A percentile compares a stretch with the other conserved stretches of the same genome.
Evolutionary conservation across 1,140 invertebrate genomes (phyloP).

Genomic region (Drosophila setifemur): DNA sequence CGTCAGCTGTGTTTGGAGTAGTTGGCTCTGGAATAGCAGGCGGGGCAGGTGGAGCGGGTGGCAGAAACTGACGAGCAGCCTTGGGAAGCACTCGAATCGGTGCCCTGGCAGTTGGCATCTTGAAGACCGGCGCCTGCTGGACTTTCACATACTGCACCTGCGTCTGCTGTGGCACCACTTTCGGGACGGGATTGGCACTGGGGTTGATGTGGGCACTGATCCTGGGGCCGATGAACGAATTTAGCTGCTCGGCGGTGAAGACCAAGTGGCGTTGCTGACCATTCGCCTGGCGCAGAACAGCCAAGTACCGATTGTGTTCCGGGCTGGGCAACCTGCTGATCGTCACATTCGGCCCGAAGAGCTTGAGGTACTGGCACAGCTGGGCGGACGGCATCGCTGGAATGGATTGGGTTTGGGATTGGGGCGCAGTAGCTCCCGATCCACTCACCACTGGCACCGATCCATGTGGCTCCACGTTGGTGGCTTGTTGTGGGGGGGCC

Average conservation of each 20-base stretch:
- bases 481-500: neutral
- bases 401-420: too few species aligned
- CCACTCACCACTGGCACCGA: too few species aligned
- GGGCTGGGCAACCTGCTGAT: neutral
- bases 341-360: constrained; percentile 12
- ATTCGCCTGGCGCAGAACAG: neutral
- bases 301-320: neutral
- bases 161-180: neutral
- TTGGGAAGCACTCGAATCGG: neutral
- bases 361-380: neutral
- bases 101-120: neutral
- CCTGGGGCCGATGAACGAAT: neutral
- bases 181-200: neutral
- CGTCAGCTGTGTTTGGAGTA: too few species aligned
- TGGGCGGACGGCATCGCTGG: neutral
- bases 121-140: neutral
- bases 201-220: neutral
- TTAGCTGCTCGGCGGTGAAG: constrained; percentile 4
- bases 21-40: too few species aligned
- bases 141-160: neutral
- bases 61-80: neutral
- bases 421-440: neutral
- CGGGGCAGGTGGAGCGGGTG: neutral
- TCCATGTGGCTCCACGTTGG: neutral
- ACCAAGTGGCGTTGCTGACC: neutral